Conservation (phyloP, 2,113 vertebrate genomes). For the Ramphastos sulfuratus region DNA sequence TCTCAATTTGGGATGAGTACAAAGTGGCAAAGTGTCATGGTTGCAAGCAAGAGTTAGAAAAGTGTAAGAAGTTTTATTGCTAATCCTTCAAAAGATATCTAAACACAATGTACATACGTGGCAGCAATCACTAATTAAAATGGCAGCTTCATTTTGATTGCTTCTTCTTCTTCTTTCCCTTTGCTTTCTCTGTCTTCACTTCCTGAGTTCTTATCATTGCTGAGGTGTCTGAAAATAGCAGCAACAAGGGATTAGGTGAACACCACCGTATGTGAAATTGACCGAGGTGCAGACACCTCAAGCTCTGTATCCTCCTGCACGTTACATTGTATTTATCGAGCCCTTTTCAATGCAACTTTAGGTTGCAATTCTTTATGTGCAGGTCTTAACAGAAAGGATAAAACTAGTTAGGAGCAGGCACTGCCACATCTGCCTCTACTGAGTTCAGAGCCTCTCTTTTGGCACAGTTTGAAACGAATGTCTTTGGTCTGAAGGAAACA, state of each 20-base stretch:
- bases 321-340: background rate
- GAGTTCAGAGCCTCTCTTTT: background rate
- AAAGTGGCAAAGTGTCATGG: background rate
- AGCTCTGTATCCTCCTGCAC: background rate
- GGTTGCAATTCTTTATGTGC: background rate
- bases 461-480: background rate
- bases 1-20: background rate
- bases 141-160: slow-evolving; percentile 57
- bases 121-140: background rate
- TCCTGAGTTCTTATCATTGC: slow-evolving; percentile 68
- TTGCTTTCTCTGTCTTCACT: slow-evolving; percentile 68
- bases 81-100: slow-evolving; percentile 29
- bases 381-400: background rate
- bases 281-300: background rate
- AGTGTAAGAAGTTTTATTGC: slow-evolving; percentile 47
- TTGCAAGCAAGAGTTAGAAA: slow-evolving; percentile 29
- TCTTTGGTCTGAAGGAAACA: background rate
- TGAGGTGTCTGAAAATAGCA: slow-evolving; percentile 72
- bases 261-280: background rate
- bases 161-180: slow-evolving; percentile 65
- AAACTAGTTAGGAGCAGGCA: background rate
- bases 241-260: slow-evolving; percentile 11
- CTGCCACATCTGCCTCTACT: background rate
- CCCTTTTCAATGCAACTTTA: background rate
- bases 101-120: slow-evolving; percentile 4